Conservation (phyloP, 2,797 vertebrate genomes). For the Dendrocincla tyrannina region DNA sequence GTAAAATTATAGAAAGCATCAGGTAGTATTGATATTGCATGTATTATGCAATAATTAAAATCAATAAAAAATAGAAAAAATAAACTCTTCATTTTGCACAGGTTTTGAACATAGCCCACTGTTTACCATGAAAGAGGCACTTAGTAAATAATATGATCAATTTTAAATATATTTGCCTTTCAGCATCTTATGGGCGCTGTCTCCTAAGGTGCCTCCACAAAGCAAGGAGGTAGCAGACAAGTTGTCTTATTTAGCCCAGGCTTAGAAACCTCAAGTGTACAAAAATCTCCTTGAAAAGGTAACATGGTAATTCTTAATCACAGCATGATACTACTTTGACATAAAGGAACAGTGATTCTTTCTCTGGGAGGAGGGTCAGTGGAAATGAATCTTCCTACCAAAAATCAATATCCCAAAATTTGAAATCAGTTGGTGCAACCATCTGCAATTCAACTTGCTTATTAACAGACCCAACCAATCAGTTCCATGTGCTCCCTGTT, state of each 20-base stretch:
- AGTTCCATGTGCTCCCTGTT: constrained; percentile 40
- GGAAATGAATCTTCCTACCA: constrained; percentile 67
- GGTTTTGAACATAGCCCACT: background rate
- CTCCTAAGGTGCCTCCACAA: background rate
- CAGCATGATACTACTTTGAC: background rate
- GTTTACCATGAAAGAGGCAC: background rate
- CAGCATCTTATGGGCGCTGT: background rate
- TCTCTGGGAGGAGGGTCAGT: constrained; percentile 50
- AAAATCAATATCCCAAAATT: constrained; percentile 73
- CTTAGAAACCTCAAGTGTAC: background rate
- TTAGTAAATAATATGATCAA: background rate
- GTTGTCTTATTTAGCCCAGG: background rate
- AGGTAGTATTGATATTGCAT: background rate
- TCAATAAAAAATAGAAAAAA: background rate
- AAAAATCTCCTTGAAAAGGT: constrained; percentile 36
- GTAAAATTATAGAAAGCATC: background rate
- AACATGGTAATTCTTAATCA: background rate
- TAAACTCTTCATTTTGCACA: background rate
- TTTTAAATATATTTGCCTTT: background rate
- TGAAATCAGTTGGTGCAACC: constrained; percentile 71
- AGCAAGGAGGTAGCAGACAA: background rate
- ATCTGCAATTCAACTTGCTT: constrained; percentile 66
- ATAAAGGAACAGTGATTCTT: constrained; percentile 27
- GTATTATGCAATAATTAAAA: background rate
- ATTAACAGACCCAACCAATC: constrained; percentile 65